A percentile compares a stretch with the other conserved stretches of the same genome.
Conservation (phyloP, 2,888 invertebrate genomes). For the Hydrotaea cyrtoneurina region DNA sequence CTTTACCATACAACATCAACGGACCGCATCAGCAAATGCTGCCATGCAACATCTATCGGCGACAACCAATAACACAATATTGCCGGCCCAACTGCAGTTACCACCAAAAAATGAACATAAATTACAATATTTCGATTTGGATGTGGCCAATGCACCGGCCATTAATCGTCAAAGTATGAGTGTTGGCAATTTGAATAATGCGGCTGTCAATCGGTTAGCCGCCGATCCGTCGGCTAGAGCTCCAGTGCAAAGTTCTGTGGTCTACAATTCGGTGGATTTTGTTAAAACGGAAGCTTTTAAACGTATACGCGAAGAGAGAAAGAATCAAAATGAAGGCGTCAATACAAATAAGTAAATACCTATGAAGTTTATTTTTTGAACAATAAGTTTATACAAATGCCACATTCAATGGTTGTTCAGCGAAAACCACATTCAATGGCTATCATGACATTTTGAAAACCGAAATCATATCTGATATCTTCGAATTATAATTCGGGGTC, state of each 20-base stretch:
- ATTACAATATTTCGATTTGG: conserved; percentile 93
- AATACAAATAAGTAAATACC: conserved; percentile 51
- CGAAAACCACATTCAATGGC: no score
- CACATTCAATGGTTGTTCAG: not conserved
- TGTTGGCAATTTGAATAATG: conserved; percentile 74
- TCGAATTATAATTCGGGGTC: not conserved
- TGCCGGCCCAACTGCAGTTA: conserved; percentile 53
- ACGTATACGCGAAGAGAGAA: conserved; percentile 87
- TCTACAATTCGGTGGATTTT: conserved; percentile 96
- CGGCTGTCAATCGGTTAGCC: conserved; percentile 71
- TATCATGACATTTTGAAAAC: not conserved
- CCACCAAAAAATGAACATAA: conserved; percentile 76
- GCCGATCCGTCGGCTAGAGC: conserved; percentile 80
- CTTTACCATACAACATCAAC: conserved; percentile 74
- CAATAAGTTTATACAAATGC: not conserved
- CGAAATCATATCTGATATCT: not conserved
- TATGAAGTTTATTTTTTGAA: not conserved
- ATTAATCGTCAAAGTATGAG: conserved; percentile 77
- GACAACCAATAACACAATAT: conserved; percentile 9
- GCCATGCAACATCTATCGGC: conserved; percentile 69
- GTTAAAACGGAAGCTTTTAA: conserved; percentile 96
- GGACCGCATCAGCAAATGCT: conserved; percentile 74
- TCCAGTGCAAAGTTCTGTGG: conserved; percentile 82
- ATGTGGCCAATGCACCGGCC: conserved; percentile 83
- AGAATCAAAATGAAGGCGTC: conserved; percentile 78